Conservation (phyloP, 2,888 invertebrate species). For the Erebia epiphron region DNA sequence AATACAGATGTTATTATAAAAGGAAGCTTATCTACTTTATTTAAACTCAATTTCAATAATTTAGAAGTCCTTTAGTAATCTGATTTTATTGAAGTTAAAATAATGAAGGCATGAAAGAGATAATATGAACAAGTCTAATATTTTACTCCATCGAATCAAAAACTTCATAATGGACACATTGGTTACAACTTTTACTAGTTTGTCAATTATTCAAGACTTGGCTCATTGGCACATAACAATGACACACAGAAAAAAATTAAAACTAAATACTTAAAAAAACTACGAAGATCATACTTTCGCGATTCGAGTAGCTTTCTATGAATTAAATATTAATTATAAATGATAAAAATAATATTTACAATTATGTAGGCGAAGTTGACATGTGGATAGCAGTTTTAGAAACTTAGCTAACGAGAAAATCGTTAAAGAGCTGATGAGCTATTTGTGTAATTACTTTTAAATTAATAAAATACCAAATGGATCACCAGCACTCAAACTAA, state of each 20-base stretch:
- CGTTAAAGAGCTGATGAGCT: slow-evolving; percentile 19
- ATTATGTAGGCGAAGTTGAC: slow-evolving; percentile 52
- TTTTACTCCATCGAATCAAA: not conserved
- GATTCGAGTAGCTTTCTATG: slow-evolving; percentile 39
- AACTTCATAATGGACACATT: slow-evolving; percentile 32
- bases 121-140: not conserved
- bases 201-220: slow-evolving; percentile 47
- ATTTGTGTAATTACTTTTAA: not conserved
- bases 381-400: slow-evolving; percentile 55
- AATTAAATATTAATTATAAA: slow-evolving; percentile 59
- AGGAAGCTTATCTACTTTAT: too few species aligned
- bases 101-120: not conserved
- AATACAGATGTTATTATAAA: too few species aligned
- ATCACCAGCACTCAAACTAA: slow-evolving; percentile 6
- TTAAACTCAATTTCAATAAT: not conserved
- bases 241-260: slow-evolving; percentile 66
- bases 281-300: slow-evolving; percentile 72
- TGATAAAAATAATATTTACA: slow-evolving; percentile 57
- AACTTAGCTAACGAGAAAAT: slow-evolving; percentile 50
- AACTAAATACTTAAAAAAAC: slow-evolving; percentile 52
- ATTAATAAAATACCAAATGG: not conserved
- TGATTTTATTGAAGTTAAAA: not conserved
- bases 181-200: slow-evolving; percentile 27
- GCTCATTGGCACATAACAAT: slow-evolving; percentile 78
- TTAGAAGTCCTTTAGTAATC: not conserved